Conservation (phyloP, 1,140 invertebrate species). For the Cydia strobilella region DNA sequence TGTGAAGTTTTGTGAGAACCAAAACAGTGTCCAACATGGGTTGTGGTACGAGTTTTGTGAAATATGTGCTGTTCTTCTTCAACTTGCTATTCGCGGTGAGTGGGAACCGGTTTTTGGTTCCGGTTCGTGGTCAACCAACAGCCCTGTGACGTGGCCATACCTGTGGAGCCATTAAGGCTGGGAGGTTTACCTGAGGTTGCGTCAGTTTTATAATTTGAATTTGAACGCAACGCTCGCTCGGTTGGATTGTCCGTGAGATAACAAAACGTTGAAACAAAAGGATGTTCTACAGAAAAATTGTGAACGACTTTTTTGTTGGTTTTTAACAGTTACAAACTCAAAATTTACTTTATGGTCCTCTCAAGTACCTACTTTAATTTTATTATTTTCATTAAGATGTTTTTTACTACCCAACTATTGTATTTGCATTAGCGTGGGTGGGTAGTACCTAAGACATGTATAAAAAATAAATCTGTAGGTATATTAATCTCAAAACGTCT, state of each 20-base stretch:
- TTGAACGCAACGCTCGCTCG: conserved; percentile 29
- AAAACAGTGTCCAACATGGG: conserved; percentile 78
- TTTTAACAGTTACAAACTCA: background rate
- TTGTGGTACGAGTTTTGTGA: conserved; percentile 88
- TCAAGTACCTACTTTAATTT: no score
- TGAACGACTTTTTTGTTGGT: background rate
- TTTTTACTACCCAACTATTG: background rate
- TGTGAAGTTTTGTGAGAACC: conserved; percentile 66
- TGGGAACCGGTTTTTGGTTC: conserved; percentile 74
- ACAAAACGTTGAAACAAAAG: conserved; percentile 8
- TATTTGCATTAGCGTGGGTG: background rate
- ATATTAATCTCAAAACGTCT: background rate
- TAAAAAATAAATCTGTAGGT: background rate
- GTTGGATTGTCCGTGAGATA: conserved; percentile 5
- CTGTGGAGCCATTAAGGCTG: conserved; percentile 35
- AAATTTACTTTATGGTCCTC: no score
- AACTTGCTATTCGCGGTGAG: conserved; percentile 92
- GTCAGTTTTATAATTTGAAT: conserved; percentile 21
- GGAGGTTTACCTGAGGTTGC: conserved; percentile 13
- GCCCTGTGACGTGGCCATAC: conserved; percentile 49
- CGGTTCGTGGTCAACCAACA: conserved; percentile 62
- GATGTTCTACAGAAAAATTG: background rate
- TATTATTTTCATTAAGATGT: no score
- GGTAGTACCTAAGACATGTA: no score
- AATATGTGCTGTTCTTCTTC: conserved; percentile 91